phyloP scores from a whole-genome alignment of 1,140 invertebrate species.

The Anoplolepis gracilipes region DNA sequence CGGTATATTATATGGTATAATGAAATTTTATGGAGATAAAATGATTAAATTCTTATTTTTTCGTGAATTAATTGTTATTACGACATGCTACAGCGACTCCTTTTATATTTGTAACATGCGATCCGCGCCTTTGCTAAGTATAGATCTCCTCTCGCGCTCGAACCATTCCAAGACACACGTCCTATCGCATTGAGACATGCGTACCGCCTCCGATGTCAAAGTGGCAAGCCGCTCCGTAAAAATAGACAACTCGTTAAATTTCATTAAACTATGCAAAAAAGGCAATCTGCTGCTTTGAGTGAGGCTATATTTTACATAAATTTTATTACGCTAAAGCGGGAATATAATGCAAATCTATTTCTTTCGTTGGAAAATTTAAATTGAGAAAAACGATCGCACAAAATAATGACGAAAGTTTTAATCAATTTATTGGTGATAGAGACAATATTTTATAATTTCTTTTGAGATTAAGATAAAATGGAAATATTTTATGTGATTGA shows the following conservation, averaged over 20 bases:
- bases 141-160: slow-evolving; percentile 74
- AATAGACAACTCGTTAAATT: slow-evolving; percentile 69
- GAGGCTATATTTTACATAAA: neutral
- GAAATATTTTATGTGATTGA: too few relatives aligned
- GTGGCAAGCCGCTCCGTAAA: slow-evolving; percentile 65
- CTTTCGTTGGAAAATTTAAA: neutral
- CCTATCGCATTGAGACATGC: slow-evolving; percentile 56
- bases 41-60: neutral
- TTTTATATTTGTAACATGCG: slow-evolving; percentile 77
- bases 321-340: neutral
- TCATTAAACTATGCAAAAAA: slow-evolving; percentile 25
- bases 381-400: neutral
- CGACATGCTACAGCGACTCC: slow-evolving; percentile 18
- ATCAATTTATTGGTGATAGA: neutral
- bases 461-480: neutral
- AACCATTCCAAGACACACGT: slow-evolving; percentile 79
- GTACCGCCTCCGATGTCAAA: slow-evolving; percentile 75
- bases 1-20: neutral
- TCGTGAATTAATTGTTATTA: neutral
- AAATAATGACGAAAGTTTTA: neutral
- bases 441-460: neutral
- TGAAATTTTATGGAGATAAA: neutral
- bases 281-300: neutral
- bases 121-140: slow-evolving; percentile 76
- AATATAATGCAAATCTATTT: neutral